phyloP scores from a whole-genome alignment of 53 echinoderm and acorn worm genomes.

The Echinometra lucunter region DNA sequence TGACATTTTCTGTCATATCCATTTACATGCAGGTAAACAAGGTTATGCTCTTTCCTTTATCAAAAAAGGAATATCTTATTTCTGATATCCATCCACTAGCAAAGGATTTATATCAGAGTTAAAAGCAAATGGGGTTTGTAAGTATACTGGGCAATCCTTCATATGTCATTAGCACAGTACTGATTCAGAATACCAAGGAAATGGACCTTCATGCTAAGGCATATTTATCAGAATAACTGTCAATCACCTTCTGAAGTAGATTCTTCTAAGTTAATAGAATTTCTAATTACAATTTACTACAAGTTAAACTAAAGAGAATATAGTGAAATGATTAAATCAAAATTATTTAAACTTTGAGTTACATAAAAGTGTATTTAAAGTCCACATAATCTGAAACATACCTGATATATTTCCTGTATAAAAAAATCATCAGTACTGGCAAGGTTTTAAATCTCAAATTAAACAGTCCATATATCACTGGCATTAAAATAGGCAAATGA shows the following conservation, averaged over 20 bases:
- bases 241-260: not conserved
- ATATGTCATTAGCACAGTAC: not conserved
- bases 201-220: not conserved
- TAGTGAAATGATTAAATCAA: too few species aligned
- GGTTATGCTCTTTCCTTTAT: not conserved
- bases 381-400: too few species aligned
- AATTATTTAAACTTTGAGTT: too few species aligned
- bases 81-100: not conserved
- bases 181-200: not conserved
- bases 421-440: too few species aligned
- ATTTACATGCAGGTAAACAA: not conserved
- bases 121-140: not conserved
- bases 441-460: too few species aligned
- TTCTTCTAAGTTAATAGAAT: too few species aligned
- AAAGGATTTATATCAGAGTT: not conserved
- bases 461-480: too few species aligned
- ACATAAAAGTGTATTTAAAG: too few species aligned
- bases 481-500: too few species aligned
- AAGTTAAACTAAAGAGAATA: too few species aligned
- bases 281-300: too few species aligned
- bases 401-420: too few species aligned
- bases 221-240: not conserved
- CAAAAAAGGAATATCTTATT: not conserved
- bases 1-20: not conserved
- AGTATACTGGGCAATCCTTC: not conserved